phyloP scores from a whole-genome alignment of 2,113 vertebrate genomes.

The Tricholaema leucomelas region DNA sequence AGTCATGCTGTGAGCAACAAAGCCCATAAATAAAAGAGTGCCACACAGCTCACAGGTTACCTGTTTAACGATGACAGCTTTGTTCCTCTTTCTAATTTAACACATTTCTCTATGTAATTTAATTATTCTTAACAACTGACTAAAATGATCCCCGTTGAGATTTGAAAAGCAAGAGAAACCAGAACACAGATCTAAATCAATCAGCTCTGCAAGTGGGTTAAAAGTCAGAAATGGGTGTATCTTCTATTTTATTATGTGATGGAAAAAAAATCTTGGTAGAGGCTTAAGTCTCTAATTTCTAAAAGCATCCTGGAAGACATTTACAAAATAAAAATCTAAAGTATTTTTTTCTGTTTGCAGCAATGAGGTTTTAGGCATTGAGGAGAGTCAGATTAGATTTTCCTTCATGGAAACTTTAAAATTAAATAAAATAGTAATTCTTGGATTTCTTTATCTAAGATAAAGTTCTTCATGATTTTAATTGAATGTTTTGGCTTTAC shows the following conservation, averaged over 20 bases:
- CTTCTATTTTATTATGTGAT: no score
- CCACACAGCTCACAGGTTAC: constrained; percentile 44
- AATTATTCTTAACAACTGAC: constrained; percentile 43
- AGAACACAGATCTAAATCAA: not conserved
- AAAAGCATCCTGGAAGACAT: not conserved
- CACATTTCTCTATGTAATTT: constrained; percentile 3
- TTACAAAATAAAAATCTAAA: not conserved
- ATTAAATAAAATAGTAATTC: not conserved
- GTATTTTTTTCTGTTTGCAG: not conserved
- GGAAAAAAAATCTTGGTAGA: no score
- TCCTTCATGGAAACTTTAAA: not conserved
- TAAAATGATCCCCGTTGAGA: not conserved
- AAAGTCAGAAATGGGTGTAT: not conserved
- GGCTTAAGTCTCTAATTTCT: not conserved
- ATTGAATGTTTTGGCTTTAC: not conserved
- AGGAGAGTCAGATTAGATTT: not conserved
- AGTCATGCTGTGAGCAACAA: constrained; percentile 57
- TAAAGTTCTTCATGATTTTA: not conserved
- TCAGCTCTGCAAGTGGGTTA: not conserved
- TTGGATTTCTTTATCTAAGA: not conserved
- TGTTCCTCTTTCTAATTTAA: constrained; percentile 55
- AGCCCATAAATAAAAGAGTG: constrained; percentile 66
- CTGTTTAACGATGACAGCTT: constrained; percentile 47
- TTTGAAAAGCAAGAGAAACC: constrained; percentile 1
- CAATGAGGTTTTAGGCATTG: not conserved